phyloP scores from a whole-genome alignment of 2,888 invertebrate species.

The Lymantria monacha region DNA sequence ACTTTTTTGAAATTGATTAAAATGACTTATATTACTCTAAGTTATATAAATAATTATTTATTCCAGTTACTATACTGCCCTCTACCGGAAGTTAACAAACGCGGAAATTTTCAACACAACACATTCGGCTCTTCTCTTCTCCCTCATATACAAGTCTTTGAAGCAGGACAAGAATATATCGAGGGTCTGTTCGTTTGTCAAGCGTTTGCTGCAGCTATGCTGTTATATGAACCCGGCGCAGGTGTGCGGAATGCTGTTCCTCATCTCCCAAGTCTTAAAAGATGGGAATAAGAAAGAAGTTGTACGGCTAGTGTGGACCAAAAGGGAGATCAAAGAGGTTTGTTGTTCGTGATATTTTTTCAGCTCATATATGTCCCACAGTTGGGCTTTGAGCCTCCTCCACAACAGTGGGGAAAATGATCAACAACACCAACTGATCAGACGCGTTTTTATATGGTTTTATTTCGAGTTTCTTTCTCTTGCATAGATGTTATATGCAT shows the following conservation, averaged over 20 bases:
- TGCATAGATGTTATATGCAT: too few relatives aligned
- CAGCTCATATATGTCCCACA: too few relatives aligned
- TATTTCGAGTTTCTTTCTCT: too few relatives aligned
- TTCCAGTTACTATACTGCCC: conserved; percentile 90
- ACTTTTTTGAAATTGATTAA: too few relatives aligned
- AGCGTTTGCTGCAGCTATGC: conserved; percentile 83
- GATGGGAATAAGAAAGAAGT: conserved; percentile 59
- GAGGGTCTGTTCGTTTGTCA: conserved; percentile 92
- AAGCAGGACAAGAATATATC: conserved; percentile 87
- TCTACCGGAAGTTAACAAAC: conserved; percentile 93
- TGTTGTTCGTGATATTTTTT: background rate
- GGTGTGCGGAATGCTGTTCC: conserved; percentile 90
- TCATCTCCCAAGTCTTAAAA: conserved; percentile 86
- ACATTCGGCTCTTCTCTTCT: conserved; percentile 90
- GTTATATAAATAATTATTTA: too few relatives aligned
- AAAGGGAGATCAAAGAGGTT: conserved; percentile 58
- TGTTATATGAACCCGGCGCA: conserved; percentile 88
- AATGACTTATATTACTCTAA: too few relatives aligned
- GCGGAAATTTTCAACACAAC: conserved; percentile 86
- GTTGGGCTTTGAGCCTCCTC: too few relatives aligned
- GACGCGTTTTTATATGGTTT: too few relatives aligned
- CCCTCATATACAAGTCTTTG: conserved; percentile 92
- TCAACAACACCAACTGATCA: too few relatives aligned
- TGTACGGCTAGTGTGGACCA: conserved; percentile 55
- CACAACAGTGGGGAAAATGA: too few relatives aligned